Evolutionary conservation across 2,888 invertebrate species (phyloP), one percentile per base, ranked within the genome.

Genomic region (Oasisia sp.): DNA sequence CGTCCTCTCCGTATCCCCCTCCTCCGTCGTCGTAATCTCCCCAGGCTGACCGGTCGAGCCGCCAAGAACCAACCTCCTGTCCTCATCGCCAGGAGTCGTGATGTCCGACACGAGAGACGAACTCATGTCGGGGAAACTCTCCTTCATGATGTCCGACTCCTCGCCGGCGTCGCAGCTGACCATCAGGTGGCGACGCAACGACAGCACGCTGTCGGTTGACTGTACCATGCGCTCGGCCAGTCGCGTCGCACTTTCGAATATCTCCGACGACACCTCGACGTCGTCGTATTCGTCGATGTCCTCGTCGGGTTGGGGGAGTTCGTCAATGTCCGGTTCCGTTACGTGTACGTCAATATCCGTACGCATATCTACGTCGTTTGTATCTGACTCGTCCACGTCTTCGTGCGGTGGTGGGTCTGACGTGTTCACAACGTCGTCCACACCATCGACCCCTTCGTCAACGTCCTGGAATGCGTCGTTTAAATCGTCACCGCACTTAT

Each of bases 111-210:
- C 92, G 27, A 94, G 92, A 2, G 94, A 94, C n/a, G 93, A 93
- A 27, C 92, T 93, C 93, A 94, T 93, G 32, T 94, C 93, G 27
- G 93, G 95, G 94, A 93, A 95, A 90, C 92, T 95, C 94, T 93
- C 96, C 94, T 93, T 95, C 93, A 94, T 94, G 32, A 93, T 93
- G 92, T 94, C 95, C 50, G 89, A 32, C 32, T 45, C 45, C 14
- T 91, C 89, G 32, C 32, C 56, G 32, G 56, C 32, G 32, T 14
- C 56, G 32, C 27, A n/a, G 32, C n/a, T 50, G n/a, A 1, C 19
- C 38, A 90, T 74, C 0, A 27, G 32, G 19, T 32, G n/a, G 32
- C 32, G 44, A 56, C 32, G 32, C 32, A n/a, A 32, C 56, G 56
- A 32, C 14, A 38, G 27, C 32, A 91, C 56, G 38, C 92, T 90